Evolutionary conservation across 2,888 invertebrate genomes (phyloP).

Genomic region (Melinaea menophilus): DNA sequence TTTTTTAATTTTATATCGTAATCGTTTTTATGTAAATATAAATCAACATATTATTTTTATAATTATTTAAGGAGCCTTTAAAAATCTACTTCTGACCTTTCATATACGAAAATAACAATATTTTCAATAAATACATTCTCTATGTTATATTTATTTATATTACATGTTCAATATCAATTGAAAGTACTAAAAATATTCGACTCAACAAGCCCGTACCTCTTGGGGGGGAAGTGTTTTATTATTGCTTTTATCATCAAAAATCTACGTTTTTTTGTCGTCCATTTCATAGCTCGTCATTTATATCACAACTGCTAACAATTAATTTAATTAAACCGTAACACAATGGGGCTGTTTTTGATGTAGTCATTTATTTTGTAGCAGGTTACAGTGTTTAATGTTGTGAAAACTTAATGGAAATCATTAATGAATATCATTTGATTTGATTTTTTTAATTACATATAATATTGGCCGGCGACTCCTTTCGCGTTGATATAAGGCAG

Average conservation of each 20-base stretch:
- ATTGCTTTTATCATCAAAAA: slow-evolving; percentile 68
- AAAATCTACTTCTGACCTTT: too few species aligned
- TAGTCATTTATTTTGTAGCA: slow-evolving; percentile 55
- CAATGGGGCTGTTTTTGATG: slow-evolving; percentile 60
- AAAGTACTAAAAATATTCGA: slow-evolving; percentile 35
- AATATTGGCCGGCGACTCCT: too few species aligned
- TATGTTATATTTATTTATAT: too few species aligned
- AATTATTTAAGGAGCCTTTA: too few species aligned
- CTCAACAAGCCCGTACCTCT: slow-evolving; percentile 42
- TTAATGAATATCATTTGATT: slow-evolving; percentile 6
- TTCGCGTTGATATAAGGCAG: too few species aligned
- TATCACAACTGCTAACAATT: slow-evolving; percentile 70
- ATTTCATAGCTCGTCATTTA: slow-evolving; percentile 71
- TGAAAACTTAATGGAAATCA: slow-evolving; percentile 23
- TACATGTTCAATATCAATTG: not conserved
- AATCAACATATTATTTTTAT: too few species aligned
- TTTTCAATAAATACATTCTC: too few species aligned
- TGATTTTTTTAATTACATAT: not conserved
- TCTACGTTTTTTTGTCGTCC: slow-evolving; percentile 59
- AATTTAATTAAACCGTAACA: slow-evolving; percentile 74
- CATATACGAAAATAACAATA: too few species aligned
- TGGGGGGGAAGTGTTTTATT: slow-evolving; percentile 70
- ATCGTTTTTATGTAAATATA: too few species aligned
- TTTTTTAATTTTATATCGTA: too few species aligned
- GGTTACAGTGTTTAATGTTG: slow-evolving; percentile 43